Percentiles rank a stretch among this genome's conserved stretches.
Conservation (phyloP, 2,888 invertebrate genomes). For the Drosophila dives region DNA sequence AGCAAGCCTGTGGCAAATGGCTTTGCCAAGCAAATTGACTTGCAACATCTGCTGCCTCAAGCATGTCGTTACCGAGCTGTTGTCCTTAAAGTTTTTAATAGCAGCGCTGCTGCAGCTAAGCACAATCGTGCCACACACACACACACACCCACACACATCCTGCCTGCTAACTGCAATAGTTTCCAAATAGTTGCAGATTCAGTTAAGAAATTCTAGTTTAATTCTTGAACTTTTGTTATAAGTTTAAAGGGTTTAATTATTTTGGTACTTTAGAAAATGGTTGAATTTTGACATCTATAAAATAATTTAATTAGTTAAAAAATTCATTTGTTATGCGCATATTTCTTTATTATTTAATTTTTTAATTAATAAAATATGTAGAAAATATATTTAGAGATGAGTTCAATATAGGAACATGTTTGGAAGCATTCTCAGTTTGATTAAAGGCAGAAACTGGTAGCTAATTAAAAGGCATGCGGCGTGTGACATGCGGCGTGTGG, state of each 20-base stretch:
- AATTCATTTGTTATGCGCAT: neutral
- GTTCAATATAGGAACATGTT: neutral
- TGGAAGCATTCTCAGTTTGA: conserved; percentile 17
- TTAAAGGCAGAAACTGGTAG: conserved; percentile 31
- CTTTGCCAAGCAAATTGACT: conserved; percentile 46
- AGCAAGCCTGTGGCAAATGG: conserved; percentile 32
- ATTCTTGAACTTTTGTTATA: neutral
- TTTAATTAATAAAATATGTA: neutral
- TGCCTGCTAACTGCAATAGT: neutral
- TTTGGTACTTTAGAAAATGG: too few relatives aligned
- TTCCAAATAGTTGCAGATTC: neutral
- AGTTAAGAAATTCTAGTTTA: neutral
- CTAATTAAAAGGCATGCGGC: conserved; percentile 43
- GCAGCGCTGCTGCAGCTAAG: conserved; percentile 14
- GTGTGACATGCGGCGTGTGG: neutral
- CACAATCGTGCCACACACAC: neutral
- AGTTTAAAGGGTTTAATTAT: neutral
- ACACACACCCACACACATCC: too few relatives aligned
- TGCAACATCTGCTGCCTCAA: conserved; percentile 40
- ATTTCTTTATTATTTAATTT: too few relatives aligned
- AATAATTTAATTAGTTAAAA: too few relatives aligned
- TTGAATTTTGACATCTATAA: too few relatives aligned
- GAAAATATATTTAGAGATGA: neutral
- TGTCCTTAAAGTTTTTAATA: conserved; percentile 30
- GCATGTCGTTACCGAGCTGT: neutral